Base-by-base conservation (phyloP, 2,888 invertebrate species). In the Drosophila imparisetae region DNA sequence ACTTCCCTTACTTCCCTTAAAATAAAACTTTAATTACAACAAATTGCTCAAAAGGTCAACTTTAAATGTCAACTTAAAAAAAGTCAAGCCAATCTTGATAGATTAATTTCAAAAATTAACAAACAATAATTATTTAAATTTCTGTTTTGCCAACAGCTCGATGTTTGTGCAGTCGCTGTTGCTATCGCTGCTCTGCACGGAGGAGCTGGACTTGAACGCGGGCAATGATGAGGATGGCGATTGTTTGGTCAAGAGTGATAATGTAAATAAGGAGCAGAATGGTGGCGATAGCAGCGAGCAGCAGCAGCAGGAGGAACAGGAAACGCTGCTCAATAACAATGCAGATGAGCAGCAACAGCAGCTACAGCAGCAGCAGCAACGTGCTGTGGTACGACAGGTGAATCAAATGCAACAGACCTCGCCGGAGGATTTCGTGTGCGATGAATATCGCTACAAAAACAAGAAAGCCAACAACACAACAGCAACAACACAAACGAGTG, bases 151-250 rank as follows among this genome's bases (percentile, higher is more conserved):
- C 59, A 93, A 42, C 59, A 93, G 93, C 72, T 93, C 93, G 64
- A 94, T 95, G 88, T 96, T 96, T 93, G 95, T 96, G 75, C 95
- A 96, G 93, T 95, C 96, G 92, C 92, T 96, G 81, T 92, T 96
- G 81, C 93, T 96, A 82, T 95, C 95, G 40, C 59, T 87, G 75
- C 76, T 87, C 11, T 84, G 89, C 72, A 79, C 70, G 40, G 89
- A 88, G 78, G 72, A 82, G 50, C 62, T 86, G 62, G 76, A 77
- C 66, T 75, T 86, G 70, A 84, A 80, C 72, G 75, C 67, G 55
- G 58, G 74, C 60, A 70, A 68, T 55, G 87, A 81, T 30, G 75
- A 85, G 38, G 75, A 85, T 83, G 75, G 72, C 67, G 67, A 82
- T 83, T 75, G 83, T 81, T 73, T 82, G 84, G 80, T 87, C 72